Evolutionary conservation across 2,797 vertebrate species (phyloP), one percentile per base, ranked within the genome.

Genomic region (Ammospiza maritima): DNA sequence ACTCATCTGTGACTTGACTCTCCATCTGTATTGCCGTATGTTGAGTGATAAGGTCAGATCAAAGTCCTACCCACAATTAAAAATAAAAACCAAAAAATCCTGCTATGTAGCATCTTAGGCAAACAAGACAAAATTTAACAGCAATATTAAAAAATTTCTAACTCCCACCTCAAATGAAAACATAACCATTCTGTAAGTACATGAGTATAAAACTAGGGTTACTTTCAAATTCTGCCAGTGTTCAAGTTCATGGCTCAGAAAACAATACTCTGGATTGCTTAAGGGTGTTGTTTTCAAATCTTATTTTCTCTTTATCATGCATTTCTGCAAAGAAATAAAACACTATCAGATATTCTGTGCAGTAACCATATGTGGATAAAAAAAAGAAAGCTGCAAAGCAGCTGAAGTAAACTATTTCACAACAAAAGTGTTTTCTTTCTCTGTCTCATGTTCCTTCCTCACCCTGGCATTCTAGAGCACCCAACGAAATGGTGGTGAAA

Each of bases 21-120:
- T 95, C 92, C 90, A 94, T 87, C 93, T 96, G 96, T 27, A 96
- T 9, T 90, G 64, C 80, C 34, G 0, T 93, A 90, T 91, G 93
- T 40, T 67, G 45, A 94, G 23, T 47, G 48, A 86, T 73, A 90
- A 87, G 90, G 92, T 93, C 60, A 80, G 36, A 89, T 51, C 53
- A 87, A 91, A 92, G 82, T 57, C 42, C 16, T 56, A 73, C 2
- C 25, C 29, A 36, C 48, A 57, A 36, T 30, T 1, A 4, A 45
- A 78, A 84, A 69, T 25, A 69, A 80, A 36, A 60, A 18, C 5
- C 45, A 79, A 76, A 82, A 69, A 36, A 22, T 0, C 2, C 2
- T 64, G 13, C 25, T 85, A 42, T 44, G 13, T 19, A 54, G 13
- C 27, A 79, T 11, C 13, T 44, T 40, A 45, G 16, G 32, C n/a